Base-by-base conservation (phyloP, 2,888 invertebrate genomes). In the Apodemia zela region DNA sequence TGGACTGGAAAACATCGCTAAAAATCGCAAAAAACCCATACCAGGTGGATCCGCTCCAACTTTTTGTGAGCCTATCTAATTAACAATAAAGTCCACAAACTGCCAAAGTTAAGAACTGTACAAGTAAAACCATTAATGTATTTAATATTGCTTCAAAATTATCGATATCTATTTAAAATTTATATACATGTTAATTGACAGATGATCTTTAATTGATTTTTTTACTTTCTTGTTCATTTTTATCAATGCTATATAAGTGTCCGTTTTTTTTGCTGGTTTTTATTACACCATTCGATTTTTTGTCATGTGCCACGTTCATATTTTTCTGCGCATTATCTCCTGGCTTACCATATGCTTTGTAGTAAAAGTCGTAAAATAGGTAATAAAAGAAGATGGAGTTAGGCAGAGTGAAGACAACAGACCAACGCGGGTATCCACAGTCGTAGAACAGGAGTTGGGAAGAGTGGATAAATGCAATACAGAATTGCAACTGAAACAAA, bases 341-440 rank as follows among this genome's bases (percentile, higher is more conserved):
- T 2, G 87, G 81, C 67, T 80, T 86, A 0, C 87, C 88, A 80
- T 97, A 97, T 0, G 96, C 94, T 76, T 96, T 94, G 74, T 95
- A 95, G 87, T 98, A 98, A 92, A 98, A 98, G 77, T 98, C 96
- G 67, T 95, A 95, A 91, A 98, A 98, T 68, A 98, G 93, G 80
- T 97, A 94, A 84, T 98, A 97, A 93, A 98, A 98, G 93, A 98
- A 96, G 62, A 98, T 94, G 11, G 97, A 97, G 87, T 98, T 98
- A 11, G 97, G 95, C 21, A 97, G 93, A 61, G 97, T 98, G 84
- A 98, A 95, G 77, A 94, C 93, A 54, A 96, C 93, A 10, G 96
- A 94, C 94, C 96, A 96, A 72, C 94, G 93, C 3, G 98, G 98
- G 82, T 97, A 98, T 61, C 96, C 96, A 87, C 98, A 98, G 72